phyloP scores from a whole-genome alignment of 2,888 invertebrate genomes.

The Gymnocheta viridis region DNA sequence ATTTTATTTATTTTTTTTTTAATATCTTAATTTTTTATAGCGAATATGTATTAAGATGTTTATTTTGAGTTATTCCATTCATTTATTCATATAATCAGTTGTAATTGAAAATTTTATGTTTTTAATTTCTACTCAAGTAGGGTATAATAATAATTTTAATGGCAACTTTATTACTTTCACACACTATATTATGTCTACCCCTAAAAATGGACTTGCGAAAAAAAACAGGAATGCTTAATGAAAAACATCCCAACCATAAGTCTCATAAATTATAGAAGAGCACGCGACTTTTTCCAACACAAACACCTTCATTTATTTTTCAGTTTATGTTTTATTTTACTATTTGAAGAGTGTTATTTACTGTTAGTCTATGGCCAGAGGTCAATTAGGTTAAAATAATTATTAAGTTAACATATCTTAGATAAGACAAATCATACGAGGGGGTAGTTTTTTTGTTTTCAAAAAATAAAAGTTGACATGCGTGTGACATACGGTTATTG shows the following conservation, averaged over 20 bases:
- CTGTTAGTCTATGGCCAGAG: slow-evolving; percentile 52
- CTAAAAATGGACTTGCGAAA: slow-evolving; percentile 12
- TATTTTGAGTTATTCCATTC: background rate
- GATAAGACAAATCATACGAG: slow-evolving; percentile 13
- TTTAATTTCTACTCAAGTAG: background rate
- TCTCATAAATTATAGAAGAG: slow-evolving; percentile 69
- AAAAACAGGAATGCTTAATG: background rate
- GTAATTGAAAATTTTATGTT: no score
- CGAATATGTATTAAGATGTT: background rate
- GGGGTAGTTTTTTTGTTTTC: slow-evolving; percentile 18
- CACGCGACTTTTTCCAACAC: slow-evolving; percentile 70
- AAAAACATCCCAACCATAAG: background rate
- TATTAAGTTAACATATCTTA: slow-evolving; percentile 55
- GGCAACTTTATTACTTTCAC: background rate
- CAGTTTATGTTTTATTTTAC: background rate
- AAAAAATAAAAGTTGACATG: slow-evolving; percentile 59
- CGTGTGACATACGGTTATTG: slow-evolving; percentile 71
- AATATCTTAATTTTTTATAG: no score
- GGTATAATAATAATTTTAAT: background rate
- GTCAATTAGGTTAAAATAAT: slow-evolving; percentile 70
- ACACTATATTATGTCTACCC: background rate
- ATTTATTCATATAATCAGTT: no score
- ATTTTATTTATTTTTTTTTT: background rate
- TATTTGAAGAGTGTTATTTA: slow-evolving; percentile 47
- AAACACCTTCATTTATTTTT: slow-evolving; percentile 34